A percentile compares a stretch with the other conserved stretches of the same genome.
Evolutionary conservation across 2,888 invertebrate genomes (phyloP).

Genomic region (Belgica antarctica): DNA sequence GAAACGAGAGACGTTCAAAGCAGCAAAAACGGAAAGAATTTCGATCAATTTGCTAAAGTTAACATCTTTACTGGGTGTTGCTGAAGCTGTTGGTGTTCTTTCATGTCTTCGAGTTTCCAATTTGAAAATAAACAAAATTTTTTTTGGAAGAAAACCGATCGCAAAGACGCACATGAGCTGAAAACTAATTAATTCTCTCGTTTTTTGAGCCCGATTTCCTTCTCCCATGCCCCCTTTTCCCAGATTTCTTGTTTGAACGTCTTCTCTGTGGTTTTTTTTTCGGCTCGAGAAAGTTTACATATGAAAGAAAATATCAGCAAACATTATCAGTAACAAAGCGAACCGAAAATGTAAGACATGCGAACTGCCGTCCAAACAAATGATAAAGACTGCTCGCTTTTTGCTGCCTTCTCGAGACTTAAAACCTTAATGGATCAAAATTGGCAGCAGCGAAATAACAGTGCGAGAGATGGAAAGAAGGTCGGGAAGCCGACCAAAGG

Average conservation of each 20-base stretch:
- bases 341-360: conserved; percentile 39
- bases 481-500: too few relatives aligned
- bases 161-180: conserved; percentile 2
- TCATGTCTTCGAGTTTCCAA: conserved; percentile 23
- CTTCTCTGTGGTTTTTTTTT: not conserved
- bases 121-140: conserved; percentile 41
- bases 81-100: conserved; percentile 36
- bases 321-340: conserved; percentile 40
- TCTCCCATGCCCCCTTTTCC: conserved; percentile 2
- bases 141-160: conserved; percentile 6
- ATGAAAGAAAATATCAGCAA: conserved; percentile 13
- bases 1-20: not conserved
- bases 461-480: not conserved
- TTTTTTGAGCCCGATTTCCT: conserved; percentile 14
- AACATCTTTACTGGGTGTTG: conserved; percentile 31
- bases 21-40: not conserved
- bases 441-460: conserved; percentile 16
- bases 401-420: too few relatives aligned
- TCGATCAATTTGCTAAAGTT: conserved; percentile 31
- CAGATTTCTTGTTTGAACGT: not conserved
- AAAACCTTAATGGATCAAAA: conserved; percentile 26
- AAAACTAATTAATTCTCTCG: conserved; percentile 41
- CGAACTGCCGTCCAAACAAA: conserved; percentile 4
- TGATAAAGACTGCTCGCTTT: conserved; percentile 7
- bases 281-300: conserved; percentile 35